Base-by-base conservation (phyloP, 64 coral and sea anemone genomes). In the Montipora sp. region DNA sequence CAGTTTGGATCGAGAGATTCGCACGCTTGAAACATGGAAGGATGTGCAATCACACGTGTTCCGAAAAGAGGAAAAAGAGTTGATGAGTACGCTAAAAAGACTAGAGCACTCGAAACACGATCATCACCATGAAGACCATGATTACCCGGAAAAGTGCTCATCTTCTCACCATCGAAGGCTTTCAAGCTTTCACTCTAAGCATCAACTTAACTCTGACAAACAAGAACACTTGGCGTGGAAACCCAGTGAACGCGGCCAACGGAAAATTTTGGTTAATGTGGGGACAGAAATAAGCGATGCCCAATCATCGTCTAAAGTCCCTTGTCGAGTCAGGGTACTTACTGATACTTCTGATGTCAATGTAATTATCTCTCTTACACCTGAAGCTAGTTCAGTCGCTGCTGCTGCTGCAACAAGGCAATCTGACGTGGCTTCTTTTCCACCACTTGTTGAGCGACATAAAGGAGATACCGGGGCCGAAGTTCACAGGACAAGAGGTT, bases 11-110 rank as follows among this genome's bases (percentile, higher is more conserved):
- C 94, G 91, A 92, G 89, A 97, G 68, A 78, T 96, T 15, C 87
- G 89, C 1, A 88, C 93, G n/a, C 84, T 96, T 27, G 89, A 96
- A 20, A 84, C 95, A 7, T 94, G 92, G 11, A 94, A 87, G 47
- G 88, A 96, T 59, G 83, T 89, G 7, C 88, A 94, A 47, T 83
- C 73, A n/a, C 95, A 96, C 44, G 70, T 92, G 15, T 91, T 94
- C 60, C 71, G 92, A 53, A 96, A 96, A 75, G 95, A 96, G 46
- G 89, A 96, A n/a, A 79, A 90, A 83, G 95, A 94, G 20, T 78
- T 96, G 10, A 20, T 94, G 5, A 90, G 75, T 46, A 91, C 95
- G 2, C 68, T 96, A 55, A 80, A 84, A 73, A 91, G 93, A 74
- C 69, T 97, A 43, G 77, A 97, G 48, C 50, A 87, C 5, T 84